Percentiles rank a stretch among this genome's conserved stretches.
phyloP scores from a whole-genome alignment of 2,888 invertebrate genomes.

The Disparrhopalites patrizii region DNA sequence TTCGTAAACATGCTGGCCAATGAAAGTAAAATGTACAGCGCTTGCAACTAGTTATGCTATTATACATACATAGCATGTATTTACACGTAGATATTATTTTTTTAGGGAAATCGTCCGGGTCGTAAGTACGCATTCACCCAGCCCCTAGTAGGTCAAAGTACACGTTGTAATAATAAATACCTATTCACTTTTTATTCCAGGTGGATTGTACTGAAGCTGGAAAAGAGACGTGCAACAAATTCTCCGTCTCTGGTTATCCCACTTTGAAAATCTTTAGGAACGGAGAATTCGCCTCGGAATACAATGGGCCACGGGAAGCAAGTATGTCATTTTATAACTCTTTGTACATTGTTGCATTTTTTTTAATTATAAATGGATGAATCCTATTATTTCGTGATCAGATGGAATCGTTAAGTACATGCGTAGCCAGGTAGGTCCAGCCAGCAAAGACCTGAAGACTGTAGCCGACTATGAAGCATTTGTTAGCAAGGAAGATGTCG shows the following conservation, averaged over 20 bases:
- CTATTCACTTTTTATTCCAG: constrained; percentile 49
- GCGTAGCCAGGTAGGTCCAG: constrained; percentile 88
- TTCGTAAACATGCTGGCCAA: no score
- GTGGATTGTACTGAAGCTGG: constrained; percentile 89
- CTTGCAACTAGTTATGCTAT: no score
- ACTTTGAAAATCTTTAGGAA: constrained; percentile 94
- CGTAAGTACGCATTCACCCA: background rate
- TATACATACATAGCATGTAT: no score
- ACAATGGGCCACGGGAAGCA: constrained; percentile 90
- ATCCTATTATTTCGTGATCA: constrained; percentile 39
- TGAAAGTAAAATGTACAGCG: no score
- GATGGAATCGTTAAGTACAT: constrained; percentile 59
- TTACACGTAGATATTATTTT: background rate
- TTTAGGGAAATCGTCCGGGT: background rate
- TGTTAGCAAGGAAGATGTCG: constrained; percentile 69
- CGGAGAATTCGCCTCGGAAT: constrained; percentile 83
- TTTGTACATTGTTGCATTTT: background rate
- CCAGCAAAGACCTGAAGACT: constrained; percentile 75
- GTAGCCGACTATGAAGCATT: constrained; percentile 69
- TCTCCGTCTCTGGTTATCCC: constrained; percentile 80
- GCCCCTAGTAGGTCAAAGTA: background rate
- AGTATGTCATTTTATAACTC: constrained; percentile 58
- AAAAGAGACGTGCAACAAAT: constrained; percentile 82
- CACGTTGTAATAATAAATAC: background rate
- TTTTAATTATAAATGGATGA: background rate